Percentiles rank a stretch among this genome's conserved stretches.
phyloP scores from a whole-genome alignment of 1,140 invertebrate species.

The Neocloeon triangulifer region DNA sequence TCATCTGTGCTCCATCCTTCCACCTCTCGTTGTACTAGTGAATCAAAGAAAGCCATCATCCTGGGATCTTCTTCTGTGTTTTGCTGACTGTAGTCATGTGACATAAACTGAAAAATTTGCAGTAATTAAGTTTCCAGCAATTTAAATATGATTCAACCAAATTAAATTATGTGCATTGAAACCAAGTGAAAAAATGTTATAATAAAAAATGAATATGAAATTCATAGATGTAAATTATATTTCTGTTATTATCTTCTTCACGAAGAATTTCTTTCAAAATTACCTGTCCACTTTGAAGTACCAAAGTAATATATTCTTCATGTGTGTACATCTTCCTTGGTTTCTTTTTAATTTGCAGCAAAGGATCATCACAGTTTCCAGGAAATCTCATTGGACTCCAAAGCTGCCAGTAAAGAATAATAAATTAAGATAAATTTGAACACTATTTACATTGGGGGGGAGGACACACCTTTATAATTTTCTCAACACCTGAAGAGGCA shows the following conservation, averaged over 20 bases:
- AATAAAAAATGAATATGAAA: neutral
- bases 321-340: slow-evolving; percentile 61
- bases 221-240: slow-evolving; percentile 5
- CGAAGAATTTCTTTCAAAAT: too few species aligned
- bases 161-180: neutral
- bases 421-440: slow-evolving; percentile 7
- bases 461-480: slow-evolving; percentile 64
- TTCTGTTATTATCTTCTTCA: too few species aligned
- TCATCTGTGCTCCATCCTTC: slow-evolving; percentile 34
- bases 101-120: slow-evolving; percentile 36
- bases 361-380: slow-evolving; percentile 27
- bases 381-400: slow-evolving; percentile 53
- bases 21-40: slow-evolving; percentile 70
- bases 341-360: slow-evolving; percentile 29
- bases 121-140: too few species aligned
- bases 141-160: neutral
- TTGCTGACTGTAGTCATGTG: slow-evolving; percentile 57
- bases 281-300: slow-evolving; percentile 50
- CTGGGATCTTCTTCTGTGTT: slow-evolving; percentile 73
- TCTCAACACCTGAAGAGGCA: slow-evolving; percentile 87
- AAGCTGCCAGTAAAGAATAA: too few species aligned
- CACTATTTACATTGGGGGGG: too few species aligned
- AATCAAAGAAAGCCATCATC: slow-evolving; percentile 95
- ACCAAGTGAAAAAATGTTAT: neutral
- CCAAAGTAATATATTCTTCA: slow-evolving; percentile 63